Conservation (phyloP, 1,140 invertebrate species). For the Wiebesia pumilae region DNA sequence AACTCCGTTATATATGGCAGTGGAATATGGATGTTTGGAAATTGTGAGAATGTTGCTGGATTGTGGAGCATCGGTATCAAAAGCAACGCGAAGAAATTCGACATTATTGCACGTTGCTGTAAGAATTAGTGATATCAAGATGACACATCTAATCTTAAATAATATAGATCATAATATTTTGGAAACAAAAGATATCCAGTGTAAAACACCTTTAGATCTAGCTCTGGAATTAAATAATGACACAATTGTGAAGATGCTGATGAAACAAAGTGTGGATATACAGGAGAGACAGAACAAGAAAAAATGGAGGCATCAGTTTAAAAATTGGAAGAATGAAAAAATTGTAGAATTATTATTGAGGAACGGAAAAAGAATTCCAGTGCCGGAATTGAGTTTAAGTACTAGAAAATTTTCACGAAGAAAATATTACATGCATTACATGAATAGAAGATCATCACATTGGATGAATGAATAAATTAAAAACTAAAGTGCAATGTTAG, state of each 20-base stretch:
- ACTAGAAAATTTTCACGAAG: no score
- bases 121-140: not conserved
- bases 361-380: not conserved
- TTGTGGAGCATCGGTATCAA: not conserved
- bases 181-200: not conserved
- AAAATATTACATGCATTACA: no score
- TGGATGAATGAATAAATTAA: no score
- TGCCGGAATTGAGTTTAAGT: not conserved
- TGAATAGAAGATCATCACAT: no score
- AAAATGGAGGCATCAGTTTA: no score
- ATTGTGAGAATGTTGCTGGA: not conserved
- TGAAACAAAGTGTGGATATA: not conserved
- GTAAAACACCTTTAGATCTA: not conserved
- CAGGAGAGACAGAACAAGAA: not conserved
- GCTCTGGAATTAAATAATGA: not conserved
- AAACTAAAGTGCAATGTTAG: no score
- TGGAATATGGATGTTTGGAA: not conserved
- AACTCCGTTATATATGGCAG: slow-evolving; percentile 11
- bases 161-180: not conserved
- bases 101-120: not conserved
- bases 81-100: not conserved
- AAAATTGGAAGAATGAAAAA: not conserved
- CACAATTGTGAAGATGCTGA: not conserved
- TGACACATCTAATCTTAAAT: not conserved
- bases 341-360: not conserved